Percentiles rank a stretch among this genome's conserved stretches.
These are phyloP conservation scores for Andrena marginata DNA, from an alignment of 2,888 invertebrate genomes.

Conservation along the genomic window DNA sequence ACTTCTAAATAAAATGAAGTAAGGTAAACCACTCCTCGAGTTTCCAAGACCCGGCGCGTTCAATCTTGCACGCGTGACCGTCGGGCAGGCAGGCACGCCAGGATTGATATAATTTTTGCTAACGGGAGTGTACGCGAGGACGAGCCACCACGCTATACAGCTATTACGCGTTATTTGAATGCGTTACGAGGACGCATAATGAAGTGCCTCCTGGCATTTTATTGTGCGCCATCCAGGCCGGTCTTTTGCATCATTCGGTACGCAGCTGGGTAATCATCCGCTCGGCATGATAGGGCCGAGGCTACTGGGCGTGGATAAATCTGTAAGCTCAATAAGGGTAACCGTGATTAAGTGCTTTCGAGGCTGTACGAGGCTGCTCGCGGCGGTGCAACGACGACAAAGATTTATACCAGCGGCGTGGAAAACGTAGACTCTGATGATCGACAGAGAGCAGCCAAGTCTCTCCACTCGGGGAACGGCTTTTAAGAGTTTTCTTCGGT, in stretches of 20 bases:
- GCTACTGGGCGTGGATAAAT: conserved; percentile 84
- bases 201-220: conserved; percentile 79
- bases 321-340: conserved; percentile 78
- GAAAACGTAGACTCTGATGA: conserved; percentile 51
- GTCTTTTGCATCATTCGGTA: conserved; percentile 74
- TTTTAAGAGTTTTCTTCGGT: not conserved
- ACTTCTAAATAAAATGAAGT: not conserved
- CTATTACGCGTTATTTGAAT: conserved; percentile 77
- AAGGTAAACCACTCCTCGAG: not conserved
- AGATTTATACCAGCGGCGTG: conserved; percentile 65
- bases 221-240: conserved; percentile 64
- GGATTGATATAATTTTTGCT: conserved; percentile 36
- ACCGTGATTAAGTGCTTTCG: conserved; percentile 78
- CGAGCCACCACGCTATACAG: conserved; percentile 49
- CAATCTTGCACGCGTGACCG: not conserved
- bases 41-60: not conserved
- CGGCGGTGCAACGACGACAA: conserved; percentile 57
- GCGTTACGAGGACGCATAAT: conserved; percentile 77
- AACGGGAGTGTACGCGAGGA: conserved; percentile 20
- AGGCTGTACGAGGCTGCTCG: conserved; percentile 70
- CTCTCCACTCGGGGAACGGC: not conserved
- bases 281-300: conserved; percentile 80
- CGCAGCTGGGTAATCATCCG: conserved; percentile 81
- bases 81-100: not conserved
- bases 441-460: conserved; percentile 16